These are phyloP conservation scores for Standfussiana lucernea DNA, from an alignment of 2,888 invertebrate species.

Conservation along the genomic window DNA sequence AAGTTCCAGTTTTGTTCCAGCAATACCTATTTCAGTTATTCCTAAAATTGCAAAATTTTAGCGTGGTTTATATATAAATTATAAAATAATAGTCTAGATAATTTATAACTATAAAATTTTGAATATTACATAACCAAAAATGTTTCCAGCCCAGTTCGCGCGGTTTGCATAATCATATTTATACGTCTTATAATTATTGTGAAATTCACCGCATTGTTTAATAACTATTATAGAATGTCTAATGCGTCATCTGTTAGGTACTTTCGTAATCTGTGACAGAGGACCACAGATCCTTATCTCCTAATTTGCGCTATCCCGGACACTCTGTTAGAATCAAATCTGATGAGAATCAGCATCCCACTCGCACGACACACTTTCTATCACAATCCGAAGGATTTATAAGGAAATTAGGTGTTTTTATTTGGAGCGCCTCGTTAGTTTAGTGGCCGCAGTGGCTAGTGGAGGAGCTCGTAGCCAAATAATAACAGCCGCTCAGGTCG, in stretches of 20 bases:
- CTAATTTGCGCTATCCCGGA: not conserved
- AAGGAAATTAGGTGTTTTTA: rapidly evolving
- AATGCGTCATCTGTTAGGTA: not conserved
- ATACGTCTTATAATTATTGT: not conserved
- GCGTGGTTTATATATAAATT: not conserved
- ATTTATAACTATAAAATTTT: not conserved
- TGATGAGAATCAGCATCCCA: not conserved
- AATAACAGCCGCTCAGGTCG: too few species aligned
- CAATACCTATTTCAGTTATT: not conserved
- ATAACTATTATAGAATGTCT: not conserved
- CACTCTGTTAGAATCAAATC: not conserved
- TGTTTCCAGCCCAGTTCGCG: slow-evolving; percentile 44
- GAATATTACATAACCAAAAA: slow-evolving; percentile 17
- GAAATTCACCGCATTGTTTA: not conserved
- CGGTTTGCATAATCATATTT: not conserved
- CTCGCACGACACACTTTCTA: not conserved
- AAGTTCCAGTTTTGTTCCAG: not conserved
- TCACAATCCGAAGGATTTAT: not conserved
- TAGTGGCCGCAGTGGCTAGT: too few species aligned
- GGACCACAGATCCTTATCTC: not conserved
- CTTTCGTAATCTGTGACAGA: not conserved
- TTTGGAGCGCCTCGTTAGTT: too few species aligned
- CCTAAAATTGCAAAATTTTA: not conserved
- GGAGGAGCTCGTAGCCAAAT: too few species aligned
- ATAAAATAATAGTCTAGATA: slow-evolving; percentile 14